These are phyloP conservation scores for Brevimyrus niger DNA, from an alignment of 2,113 vertebrate species.

Conservation along the genomic window DNA sequence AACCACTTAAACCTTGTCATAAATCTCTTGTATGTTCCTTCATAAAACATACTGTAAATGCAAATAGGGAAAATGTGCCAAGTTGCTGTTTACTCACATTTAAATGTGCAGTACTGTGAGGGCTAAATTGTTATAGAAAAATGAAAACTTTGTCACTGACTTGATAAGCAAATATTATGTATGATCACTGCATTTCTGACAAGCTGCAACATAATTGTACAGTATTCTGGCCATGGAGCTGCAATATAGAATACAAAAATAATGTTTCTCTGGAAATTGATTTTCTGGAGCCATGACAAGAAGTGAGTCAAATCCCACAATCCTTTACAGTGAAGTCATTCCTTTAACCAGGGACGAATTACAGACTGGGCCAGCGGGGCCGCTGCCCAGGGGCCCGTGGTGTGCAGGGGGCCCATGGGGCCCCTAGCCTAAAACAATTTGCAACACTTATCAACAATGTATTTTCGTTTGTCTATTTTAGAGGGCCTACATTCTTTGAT, in stretches of 20 bases:
- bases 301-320: background rate
- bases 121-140: background rate
- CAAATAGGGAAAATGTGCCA: background rate
- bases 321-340: background rate
- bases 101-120: background rate
- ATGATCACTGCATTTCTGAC: background rate
- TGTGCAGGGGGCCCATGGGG: no score
- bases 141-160: background rate
- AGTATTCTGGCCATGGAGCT: background rate
- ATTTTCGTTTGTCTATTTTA: no score
- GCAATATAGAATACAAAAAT: background rate
- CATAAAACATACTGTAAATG: background rate
- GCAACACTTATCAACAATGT: no score
- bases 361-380: no score
- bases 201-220: background rate
- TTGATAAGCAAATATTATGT: background rate
- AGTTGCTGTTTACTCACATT: background rate
- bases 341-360: no score
- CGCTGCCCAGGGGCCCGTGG: no score
- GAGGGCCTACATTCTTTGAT: no score
- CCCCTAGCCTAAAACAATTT: no score
- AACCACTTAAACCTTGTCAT: background rate
- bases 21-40: background rate
- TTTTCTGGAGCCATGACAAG: background rate
- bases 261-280: background rate